These are phyloP conservation scores for Stenchaetothrips biformis DNA, from an alignment of 2,888 invertebrate species.

Conservation along the genomic window DNA sequence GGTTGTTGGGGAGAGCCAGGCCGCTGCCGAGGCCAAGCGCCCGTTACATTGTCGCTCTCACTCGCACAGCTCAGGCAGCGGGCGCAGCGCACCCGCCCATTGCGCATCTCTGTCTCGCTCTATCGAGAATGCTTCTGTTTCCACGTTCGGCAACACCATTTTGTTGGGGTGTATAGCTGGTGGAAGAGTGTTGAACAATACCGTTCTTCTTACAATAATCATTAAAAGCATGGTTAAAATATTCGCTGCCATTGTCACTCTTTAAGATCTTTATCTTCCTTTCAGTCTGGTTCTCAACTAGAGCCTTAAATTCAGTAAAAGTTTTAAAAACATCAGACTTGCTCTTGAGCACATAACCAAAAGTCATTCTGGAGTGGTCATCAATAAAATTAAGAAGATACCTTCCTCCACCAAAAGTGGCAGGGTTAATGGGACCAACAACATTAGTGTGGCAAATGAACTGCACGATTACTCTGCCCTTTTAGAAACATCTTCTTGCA, in stretches of 20 bases:
- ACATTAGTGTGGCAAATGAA: conserved; percentile 39
- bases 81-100: too few species aligned
- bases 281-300: conserved; percentile 40
- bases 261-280: conserved; percentile 39
- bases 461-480: too few species aligned
- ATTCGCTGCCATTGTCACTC: conserved; percentile 40
- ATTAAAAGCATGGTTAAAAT: conserved; percentile 35
- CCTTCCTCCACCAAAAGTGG: conserved; percentile 37
- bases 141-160: conserved; percentile 39
- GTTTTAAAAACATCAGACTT: conserved; percentile 39
- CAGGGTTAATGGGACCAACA: conserved; percentile 38
- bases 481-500: conserved; percentile 39
- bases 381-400: conserved; percentile 42
- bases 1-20: too few species aligned
- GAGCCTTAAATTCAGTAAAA: conserved; percentile 39
- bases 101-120: too few species aligned
- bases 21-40: too few species aligned
- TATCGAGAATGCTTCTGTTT: conserved; percentile 40
- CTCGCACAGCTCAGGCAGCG: too few species aligned
- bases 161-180: conserved; percentile 41
- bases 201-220: conserved; percentile 37
- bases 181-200: conserved; percentile 41
- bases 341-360: conserved; percentile 40
- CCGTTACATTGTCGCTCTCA: too few species aligned
- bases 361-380: conserved; percentile 40